A percentile compares a stretch with the other conserved stretches of the same genome.
Evolutionary conservation across 2,888 invertebrate species (phyloP).

Genomic region (Andrena minutula): DNA sequence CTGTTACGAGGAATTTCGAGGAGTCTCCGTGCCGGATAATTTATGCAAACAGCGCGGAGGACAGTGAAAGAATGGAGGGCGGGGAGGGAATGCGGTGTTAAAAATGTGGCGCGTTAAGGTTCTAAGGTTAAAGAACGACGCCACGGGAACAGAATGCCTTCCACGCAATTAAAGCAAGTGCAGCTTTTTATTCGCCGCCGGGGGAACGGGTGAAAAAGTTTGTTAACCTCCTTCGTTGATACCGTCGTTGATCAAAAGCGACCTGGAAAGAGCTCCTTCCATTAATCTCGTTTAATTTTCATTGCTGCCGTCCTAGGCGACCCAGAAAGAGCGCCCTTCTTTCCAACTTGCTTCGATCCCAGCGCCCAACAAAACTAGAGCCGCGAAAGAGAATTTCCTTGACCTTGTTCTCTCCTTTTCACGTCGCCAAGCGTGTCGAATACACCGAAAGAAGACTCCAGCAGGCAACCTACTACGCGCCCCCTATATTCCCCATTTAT

Average conservation of each 20-base stretch:
- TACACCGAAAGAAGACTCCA: background rate
- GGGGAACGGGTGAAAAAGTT: conserved; percentile 1
- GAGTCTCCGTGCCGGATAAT: background rate
- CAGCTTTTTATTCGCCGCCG: background rate
- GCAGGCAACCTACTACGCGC: background rate
- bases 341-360: background rate
- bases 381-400: conserved; percentile 24
- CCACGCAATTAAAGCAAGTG: background rate
- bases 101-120: background rate
- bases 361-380: background rate
- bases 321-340: conserved; percentile 6
- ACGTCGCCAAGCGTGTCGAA: conserved; percentile 1
- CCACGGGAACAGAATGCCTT: conserved; percentile 3
- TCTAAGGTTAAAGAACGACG: background rate
- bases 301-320: conserved; percentile 11
- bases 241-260: conserved; percentile 31
- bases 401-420: conserved; percentile 25
- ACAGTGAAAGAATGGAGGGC: background rate
- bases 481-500: background rate
- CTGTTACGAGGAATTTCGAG: background rate
- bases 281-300: conserved; percentile 41
- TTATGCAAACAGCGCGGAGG: background rate
- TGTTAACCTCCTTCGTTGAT: conserved; percentile 8
- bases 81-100: background rate
- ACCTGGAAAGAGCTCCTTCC: conserved; percentile 28